These are phyloP conservation scores for Archips xylosteana DNA, from an alignment of 2,888 invertebrate species.

Conservation along the genomic window DNA sequence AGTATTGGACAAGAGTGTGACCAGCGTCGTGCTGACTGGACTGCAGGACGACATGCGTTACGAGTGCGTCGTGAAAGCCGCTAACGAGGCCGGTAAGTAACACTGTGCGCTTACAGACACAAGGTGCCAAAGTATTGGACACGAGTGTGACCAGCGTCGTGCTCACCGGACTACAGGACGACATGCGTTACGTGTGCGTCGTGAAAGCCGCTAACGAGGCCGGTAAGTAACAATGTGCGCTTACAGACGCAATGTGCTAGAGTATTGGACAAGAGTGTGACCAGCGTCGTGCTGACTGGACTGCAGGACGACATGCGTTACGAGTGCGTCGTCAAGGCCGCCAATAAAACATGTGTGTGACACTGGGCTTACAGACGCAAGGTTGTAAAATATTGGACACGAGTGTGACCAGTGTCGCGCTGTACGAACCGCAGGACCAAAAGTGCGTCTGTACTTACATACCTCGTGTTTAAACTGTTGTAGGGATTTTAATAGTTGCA, in stretches of 20 bases:
- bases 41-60: constrained; percentile 90
- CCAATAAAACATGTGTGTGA: constrained; percentile 84
- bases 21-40: constrained; percentile 88
- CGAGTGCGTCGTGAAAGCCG: constrained; percentile 93
- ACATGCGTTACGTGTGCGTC: constrained; percentile 91
- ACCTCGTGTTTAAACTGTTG: too few relatives aligned
- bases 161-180: constrained; percentile 89
- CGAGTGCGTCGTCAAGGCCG: constrained; percentile 93
- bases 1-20: constrained; percentile 90
- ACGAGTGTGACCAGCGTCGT: constrained; percentile 89
- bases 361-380: neutral
- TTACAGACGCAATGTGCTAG: neutral
- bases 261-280: constrained; percentile 88
- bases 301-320: constrained; percentile 90
- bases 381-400: constrained; percentile 84
- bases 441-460: constrained; percentile 85
- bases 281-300: constrained; percentile 88
- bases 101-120: neutral
- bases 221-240: constrained; percentile 73
- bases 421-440: constrained; percentile 90
- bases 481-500: too few relatives aligned
- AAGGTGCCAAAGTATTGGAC: constrained; percentile 83
- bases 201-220: constrained; percentile 93
- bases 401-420: constrained; percentile 88
- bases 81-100: constrained; percentile 89